Evolutionary conservation across 2,797 vertebrate species (phyloP).

Genomic region (Melanogrammus aeglefinus): DNA sequence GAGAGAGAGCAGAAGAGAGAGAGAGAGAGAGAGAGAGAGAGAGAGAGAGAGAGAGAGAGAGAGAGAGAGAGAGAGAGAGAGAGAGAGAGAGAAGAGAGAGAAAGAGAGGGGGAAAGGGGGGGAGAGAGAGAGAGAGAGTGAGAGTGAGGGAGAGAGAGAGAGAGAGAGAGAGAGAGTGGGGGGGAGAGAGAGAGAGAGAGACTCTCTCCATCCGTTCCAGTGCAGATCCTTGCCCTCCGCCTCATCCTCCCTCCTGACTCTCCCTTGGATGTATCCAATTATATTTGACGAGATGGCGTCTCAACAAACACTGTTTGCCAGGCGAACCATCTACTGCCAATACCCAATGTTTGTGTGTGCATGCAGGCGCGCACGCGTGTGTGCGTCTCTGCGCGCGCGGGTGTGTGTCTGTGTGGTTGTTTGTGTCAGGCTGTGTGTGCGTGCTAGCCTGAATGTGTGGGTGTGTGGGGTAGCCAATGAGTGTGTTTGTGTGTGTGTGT

Average conservation of each 20-base stretch:
- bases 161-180: slow-evolving; percentile 36
- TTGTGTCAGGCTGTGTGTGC: slow-evolving; percentile 11
- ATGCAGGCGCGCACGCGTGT: background rate
- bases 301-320: slow-evolving; percentile 39
- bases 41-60: slow-evolving; percentile 15
- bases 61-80: background rate
- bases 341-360: slow-evolving; percentile 16
- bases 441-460: background rate
- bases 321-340: slow-evolving; percentile 36
- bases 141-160: slow-evolving; percentile 29
- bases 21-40: slow-evolving; percentile 1
- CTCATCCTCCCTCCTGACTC: slow-evolving; percentile 46
- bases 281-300: slow-evolving; percentile 42
- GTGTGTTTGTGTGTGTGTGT: slow-evolving; percentile 6
- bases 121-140: slow-evolving; percentile 50
- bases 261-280: slow-evolving; percentile 43
- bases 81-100: slow-evolving; percentile 16
- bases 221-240: too few species aligned
- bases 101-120: slow-evolving; percentile 24
- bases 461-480: background rate
- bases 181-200: slow-evolving; percentile 54
- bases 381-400: background rate
- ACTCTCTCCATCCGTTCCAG: too few species aligned
- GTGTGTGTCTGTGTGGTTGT: slow-evolving; percentile 17
- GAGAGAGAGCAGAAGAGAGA: slow-evolving; percentile 17